Evolutionary conservation across 2,888 invertebrate genomes (phyloP).

Genomic region (Matsumyia berberina): DNA sequence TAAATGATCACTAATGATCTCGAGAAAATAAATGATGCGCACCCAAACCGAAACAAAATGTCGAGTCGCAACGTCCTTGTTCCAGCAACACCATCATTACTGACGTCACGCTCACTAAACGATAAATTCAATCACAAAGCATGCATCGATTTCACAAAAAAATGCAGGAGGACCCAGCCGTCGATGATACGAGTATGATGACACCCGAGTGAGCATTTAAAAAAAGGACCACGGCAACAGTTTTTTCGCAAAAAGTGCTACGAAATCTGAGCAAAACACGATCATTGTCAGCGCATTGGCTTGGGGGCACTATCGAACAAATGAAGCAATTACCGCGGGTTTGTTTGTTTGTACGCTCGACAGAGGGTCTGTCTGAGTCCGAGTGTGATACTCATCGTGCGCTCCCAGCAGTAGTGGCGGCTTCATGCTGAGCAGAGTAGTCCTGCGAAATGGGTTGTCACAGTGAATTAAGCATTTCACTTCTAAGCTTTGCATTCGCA

Average conservation of each 20-base stretch:
- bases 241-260: conserved; percentile 8
- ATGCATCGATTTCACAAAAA: conserved; percentile 52
- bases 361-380: conserved; percentile 8
- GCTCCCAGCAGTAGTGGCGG: conserved; percentile 47
- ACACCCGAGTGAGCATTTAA: conserved; percentile 29
- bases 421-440: conserved; percentile 45
- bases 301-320: conserved; percentile 20
- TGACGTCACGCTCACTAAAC: conserved; percentile 72
- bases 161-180: conserved; percentile 10
- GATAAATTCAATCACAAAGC: conserved; percentile 56
- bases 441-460: conserved; percentile 61
- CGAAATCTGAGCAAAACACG: conserved; percentile 33
- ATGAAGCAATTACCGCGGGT: conserved; percentile 66
- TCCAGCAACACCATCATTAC: conserved; percentile 32
- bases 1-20: conserved; percentile 71
- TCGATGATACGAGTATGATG: conserved; percentile 22
- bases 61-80: background rate
- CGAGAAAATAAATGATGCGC: conserved; percentile 68
- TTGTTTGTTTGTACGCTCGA: conserved; percentile 25
- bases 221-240: background rate
- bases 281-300: conserved; percentile 54
- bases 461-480: conserved; percentile 61
- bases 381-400: conserved; percentile 1
- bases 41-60: conserved; percentile 41
- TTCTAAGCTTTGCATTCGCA: conserved; percentile 31